Conservation (phyloP, 2,113 vertebrate genomes). For the Colinus virginianus region DNA sequence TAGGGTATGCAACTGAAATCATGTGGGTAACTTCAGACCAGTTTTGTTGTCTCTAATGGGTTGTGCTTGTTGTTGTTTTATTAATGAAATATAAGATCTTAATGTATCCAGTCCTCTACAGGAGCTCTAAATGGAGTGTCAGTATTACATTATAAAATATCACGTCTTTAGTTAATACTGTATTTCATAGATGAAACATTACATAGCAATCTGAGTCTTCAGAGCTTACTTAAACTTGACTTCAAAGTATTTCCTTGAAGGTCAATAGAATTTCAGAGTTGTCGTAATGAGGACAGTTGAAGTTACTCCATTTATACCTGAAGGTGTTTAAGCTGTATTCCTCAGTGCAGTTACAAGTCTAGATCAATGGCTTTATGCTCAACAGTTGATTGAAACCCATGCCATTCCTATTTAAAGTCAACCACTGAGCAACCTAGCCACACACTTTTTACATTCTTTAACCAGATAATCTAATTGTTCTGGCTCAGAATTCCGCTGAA, state of each 20-base stretch:
- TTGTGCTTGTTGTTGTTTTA: neutral
- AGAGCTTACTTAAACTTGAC: neutral
- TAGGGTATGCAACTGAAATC: neutral
- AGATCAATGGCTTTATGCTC: neutral
- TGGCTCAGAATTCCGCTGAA: neutral
- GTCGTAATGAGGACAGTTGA: neutral
- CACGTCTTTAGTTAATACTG: neutral
- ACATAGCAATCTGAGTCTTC: neutral
- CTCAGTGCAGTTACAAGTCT: neutral
- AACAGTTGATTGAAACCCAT: constrained; percentile 16
- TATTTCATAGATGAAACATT: neutral
- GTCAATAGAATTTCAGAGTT: neutral
- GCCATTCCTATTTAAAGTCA: neutral
- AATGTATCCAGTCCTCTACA: neutral
- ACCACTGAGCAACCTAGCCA: neutral
- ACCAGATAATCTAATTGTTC: constrained; percentile 31
- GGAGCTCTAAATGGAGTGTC: neutral
- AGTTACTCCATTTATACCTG: neutral
- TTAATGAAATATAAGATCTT: neutral
- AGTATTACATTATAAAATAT: neutral
- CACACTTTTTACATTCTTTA: constrained; percentile 4
- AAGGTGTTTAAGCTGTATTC: neutral
- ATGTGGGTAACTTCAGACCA: neutral
- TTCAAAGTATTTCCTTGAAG: neutral
- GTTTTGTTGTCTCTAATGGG: neutral